Conservation (phyloP, 2,113 vertebrate genomes). For the Copsychus sechellarum region DNA sequence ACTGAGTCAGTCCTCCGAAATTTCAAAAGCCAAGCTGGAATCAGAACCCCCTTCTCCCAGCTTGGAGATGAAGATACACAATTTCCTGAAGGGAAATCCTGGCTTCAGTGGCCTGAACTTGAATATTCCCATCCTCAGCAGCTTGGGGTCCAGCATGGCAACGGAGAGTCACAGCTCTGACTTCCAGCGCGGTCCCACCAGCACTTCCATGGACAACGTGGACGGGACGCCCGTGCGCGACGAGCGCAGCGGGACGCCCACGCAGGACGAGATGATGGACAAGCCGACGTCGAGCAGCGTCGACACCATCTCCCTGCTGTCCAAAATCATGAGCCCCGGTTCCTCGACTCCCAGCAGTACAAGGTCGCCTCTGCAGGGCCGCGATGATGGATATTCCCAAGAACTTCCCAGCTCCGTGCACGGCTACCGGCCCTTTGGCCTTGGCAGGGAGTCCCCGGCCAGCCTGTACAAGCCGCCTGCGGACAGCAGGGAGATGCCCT, state of each 20-base stretch:
- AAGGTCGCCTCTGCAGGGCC: conserved; percentile 64
- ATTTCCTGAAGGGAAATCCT: conserved; percentile 95
- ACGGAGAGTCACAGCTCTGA: conserved; percentile 68
- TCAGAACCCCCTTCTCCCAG: conserved; percentile 82
- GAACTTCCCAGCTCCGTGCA: conserved; percentile 70
- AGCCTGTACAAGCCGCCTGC: conserved; percentile 65
- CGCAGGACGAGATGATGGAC: conserved; percentile 98
- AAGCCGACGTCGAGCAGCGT: conserved; percentile 80
- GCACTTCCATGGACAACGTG: conserved; percentile 82
- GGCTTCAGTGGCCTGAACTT: conserved; percentile 91
- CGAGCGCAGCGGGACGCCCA: conserved; percentile 91
- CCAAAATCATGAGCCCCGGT: conserved; percentile 81
- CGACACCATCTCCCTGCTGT: conserved; percentile 76
- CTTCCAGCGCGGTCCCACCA: conserved; percentile 75
- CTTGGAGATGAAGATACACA: conserved; percentile 97
- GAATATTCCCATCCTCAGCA: conserved; percentile 80
- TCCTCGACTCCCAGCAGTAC: conserved; percentile 82
- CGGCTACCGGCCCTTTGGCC: conserved; percentile 71
- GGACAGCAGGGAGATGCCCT: conserved; percentile 71
- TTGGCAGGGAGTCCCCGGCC: conserved; percentile 69
- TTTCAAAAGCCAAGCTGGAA: conserved; percentile 75
- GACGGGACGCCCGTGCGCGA: conserved; percentile 94
- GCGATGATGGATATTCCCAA: conserved; percentile 72
- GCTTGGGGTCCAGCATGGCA: conserved; percentile 65
- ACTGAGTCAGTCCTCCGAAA: conserved; percentile 64